These are phyloP conservation scores for Sebastes jordani DNA, from an alignment of 2,797 vertebrate species.

Conservation along the genomic window DNA sequence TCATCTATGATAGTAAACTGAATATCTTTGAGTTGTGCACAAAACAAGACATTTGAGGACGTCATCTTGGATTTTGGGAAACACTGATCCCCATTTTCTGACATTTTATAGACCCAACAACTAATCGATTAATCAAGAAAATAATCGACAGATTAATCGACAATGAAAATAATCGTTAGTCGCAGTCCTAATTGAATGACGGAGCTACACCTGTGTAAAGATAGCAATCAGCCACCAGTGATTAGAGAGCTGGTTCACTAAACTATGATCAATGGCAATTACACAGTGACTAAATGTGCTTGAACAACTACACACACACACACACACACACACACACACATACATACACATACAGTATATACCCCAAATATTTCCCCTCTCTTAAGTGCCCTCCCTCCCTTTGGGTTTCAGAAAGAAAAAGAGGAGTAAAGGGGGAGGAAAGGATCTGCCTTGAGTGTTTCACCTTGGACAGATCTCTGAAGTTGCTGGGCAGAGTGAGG, in stretches of 20 bases:
- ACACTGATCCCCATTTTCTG: no score
- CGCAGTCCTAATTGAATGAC: background rate
- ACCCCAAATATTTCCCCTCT: background rate
- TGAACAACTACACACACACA: background rate
- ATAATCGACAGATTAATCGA: no score
- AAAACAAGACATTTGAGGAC: no score
- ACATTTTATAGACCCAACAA: no score
- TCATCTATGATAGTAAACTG: no score
- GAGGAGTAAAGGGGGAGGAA: background rate
- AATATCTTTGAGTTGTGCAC: no score
- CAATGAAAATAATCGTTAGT: no score
- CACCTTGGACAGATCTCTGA: constrained; percentile 99
- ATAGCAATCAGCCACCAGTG: constrained; percentile 50
- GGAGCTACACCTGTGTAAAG: background rate
- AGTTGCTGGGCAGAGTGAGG: constrained; percentile 98
- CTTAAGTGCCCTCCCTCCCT: background rate
- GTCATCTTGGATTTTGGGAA: no score
- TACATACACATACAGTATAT: background rate
- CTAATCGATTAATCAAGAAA: no score
- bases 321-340: no score
- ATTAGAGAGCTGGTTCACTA: constrained; percentile 61
- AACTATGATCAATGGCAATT: constrained; percentile 73
- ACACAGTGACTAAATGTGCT: constrained; percentile 49
- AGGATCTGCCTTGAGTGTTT: background rate
- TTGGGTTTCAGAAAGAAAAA: background rate